Conservation (phyloP, 2,113 vertebrate genomes). For the Hippocampus barbouri region DNA sequence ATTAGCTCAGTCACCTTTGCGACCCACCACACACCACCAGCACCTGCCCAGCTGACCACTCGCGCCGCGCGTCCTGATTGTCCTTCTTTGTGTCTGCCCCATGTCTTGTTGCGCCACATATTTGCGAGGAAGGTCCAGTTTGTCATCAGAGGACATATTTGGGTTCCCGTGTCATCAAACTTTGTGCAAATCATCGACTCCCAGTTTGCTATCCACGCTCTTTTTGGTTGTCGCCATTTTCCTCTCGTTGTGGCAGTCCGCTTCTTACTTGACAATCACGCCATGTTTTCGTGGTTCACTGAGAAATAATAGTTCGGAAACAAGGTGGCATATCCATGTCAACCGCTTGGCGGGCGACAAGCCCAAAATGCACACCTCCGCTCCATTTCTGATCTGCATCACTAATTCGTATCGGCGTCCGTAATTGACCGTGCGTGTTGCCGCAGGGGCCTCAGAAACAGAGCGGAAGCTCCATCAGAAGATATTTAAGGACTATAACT, state of each 20-base stretch:
- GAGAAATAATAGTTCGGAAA: too few species aligned
- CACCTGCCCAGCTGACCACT: slow-evolving; percentile 37
- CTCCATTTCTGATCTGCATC: background rate
- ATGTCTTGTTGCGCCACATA: slow-evolving; percentile 5
- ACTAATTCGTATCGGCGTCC: background rate
- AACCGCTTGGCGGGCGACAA: too few species aligned
- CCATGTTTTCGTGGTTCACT: background rate
- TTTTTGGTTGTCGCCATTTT: background rate
- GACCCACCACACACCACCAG: slow-evolving; percentile 26
- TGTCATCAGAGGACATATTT: background rate
- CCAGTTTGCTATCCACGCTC: background rate
- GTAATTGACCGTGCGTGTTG: background rate
- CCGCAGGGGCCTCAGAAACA: slow-evolving; percentile 57
- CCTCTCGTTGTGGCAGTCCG: background rate
- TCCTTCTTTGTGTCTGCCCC: slow-evolving; percentile 34
- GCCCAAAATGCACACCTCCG: background rate
- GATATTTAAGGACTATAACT: slow-evolving; percentile 78
- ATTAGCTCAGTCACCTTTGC: slow-evolving; percentile 65
- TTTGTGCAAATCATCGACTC: background rate
- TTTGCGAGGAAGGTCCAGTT: background rate
- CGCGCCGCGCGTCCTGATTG: slow-evolving; percentile 22
- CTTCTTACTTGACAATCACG: background rate
- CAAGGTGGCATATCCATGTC: too few species aligned
- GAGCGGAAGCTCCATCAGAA: slow-evolving; percentile 75
- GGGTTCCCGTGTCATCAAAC: background rate